Percentiles rank a stretch among this genome's conserved stretches.
Conservation (phyloP, 2,888 invertebrate genomes). For the Parthenolecanium corni region DNA sequence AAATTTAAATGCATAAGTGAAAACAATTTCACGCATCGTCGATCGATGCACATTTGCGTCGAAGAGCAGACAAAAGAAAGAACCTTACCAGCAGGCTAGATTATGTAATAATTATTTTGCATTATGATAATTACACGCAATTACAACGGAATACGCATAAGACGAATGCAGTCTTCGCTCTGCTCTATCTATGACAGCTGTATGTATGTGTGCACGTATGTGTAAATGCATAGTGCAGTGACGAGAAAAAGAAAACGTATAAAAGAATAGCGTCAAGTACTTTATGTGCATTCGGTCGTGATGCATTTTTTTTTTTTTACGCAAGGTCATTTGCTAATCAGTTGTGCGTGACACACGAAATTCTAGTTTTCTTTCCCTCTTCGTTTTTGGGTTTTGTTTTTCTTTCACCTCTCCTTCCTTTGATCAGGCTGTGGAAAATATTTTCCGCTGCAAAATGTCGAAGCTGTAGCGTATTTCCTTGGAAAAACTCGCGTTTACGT, state of each 20-base stretch:
- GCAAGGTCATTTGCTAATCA: slow-evolving; percentile 22
- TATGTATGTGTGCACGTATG: too few relatives aligned
- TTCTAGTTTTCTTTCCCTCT: background rate
- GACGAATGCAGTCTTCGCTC: background rate
- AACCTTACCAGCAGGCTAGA: background rate
- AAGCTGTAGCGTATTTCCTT: too few relatives aligned
- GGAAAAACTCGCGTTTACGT: too few relatives aligned
- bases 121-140: slow-evolving; percentile 25
- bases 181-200: too few relatives aligned
- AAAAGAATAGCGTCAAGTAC: background rate
- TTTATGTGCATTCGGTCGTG: slow-evolving; percentile 24
- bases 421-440: too few relatives aligned
- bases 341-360: slow-evolving; percentile 22
- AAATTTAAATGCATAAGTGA: background rate
- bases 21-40: background rate
- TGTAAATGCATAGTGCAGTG: too few relatives aligned
- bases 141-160: slow-evolving; percentile 5
- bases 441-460: too few relatives aligned
- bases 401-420: background rate
- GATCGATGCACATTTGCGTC: background rate
- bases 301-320: slow-evolving; percentile 16
- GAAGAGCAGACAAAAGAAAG: background rate
- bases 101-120: slow-evolving; percentile 23
- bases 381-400: background rate
- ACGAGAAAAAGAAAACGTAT: too few relatives aligned